These are phyloP conservation scores for Euclidia mi DNA, from an alignment of 2,888 invertebrate species.

Conservation along the genomic window DNA sequence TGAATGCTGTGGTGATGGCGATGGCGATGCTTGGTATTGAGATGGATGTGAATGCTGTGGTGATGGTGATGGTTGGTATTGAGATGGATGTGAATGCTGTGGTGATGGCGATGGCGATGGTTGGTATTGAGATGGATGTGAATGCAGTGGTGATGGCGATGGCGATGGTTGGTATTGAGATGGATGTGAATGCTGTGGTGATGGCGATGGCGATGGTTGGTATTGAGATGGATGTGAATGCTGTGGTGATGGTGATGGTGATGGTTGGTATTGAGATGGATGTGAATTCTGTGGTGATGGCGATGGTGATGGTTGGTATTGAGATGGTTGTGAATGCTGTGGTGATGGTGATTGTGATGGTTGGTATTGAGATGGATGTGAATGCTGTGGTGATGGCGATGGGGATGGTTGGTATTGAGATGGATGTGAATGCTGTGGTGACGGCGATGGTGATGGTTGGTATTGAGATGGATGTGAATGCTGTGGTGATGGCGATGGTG, in stretches of 20 bases:
- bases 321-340: background rate
- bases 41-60: background rate
- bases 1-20: background rate
- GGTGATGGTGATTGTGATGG: background rate
- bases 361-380: background rate
- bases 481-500: background rate
- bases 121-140: background rate
- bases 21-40: background rate
- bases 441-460: background rate
- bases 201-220: constrained; percentile 1
- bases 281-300: background rate
- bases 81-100: background rate
- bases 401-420: constrained; percentile 2
- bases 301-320: background rate
- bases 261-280: constrained; percentile 4
- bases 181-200: constrained; percentile 1
- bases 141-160: background rate
- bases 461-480: background rate
- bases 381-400: constrained; percentile 1
- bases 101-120: constrained; percentile 1
- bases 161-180: background rate
- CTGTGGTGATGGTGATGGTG: background rate
- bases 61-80: constrained; percentile 4
- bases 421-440: background rate
- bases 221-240: constrained; percentile 1